Conservation (phyloP, 2,888 invertebrate genomes). For the Ceraclea dissimilis region DNA sequence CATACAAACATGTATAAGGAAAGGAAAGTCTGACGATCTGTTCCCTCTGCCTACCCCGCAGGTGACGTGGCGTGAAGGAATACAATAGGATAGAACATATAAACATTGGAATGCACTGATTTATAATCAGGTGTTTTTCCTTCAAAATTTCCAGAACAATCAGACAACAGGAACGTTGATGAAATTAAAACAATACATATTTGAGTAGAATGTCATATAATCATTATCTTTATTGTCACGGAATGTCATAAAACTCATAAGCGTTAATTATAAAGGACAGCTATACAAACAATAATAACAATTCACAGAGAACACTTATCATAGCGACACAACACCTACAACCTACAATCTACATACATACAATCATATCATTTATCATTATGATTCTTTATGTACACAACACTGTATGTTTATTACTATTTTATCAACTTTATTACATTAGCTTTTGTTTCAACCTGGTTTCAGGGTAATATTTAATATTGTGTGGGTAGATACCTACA, state of each 20-base stretch:
- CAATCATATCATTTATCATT: background rate
- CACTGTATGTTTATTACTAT: background rate
- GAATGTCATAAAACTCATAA: conserved; percentile 13
- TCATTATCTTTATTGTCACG: conserved; percentile 15
- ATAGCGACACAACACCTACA: conserved; percentile 10
- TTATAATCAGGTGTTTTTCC: no score
- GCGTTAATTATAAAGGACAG: conserved; percentile 13
- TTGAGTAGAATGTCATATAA: background rate
- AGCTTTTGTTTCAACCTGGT: background rate
- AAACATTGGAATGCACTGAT: no score
- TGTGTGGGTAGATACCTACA: no score
- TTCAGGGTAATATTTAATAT: background rate
- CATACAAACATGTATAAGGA: no score
- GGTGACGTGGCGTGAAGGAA: no score
- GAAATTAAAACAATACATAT: no score
- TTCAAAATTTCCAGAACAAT: no score
- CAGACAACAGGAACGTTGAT: no score
- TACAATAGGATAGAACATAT: no score
- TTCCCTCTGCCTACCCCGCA: no score
- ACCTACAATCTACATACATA: conserved; percentile 6
- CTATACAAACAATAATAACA: conserved; percentile 7
- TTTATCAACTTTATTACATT: conserved; percentile 17
- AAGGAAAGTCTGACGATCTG: no score
- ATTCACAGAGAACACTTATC: conserved; percentile 11
- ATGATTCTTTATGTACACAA: conserved; percentile 2